Conservation (phyloP, 2,888 invertebrate species). For the Tetanocera ferruginea region DNA sequence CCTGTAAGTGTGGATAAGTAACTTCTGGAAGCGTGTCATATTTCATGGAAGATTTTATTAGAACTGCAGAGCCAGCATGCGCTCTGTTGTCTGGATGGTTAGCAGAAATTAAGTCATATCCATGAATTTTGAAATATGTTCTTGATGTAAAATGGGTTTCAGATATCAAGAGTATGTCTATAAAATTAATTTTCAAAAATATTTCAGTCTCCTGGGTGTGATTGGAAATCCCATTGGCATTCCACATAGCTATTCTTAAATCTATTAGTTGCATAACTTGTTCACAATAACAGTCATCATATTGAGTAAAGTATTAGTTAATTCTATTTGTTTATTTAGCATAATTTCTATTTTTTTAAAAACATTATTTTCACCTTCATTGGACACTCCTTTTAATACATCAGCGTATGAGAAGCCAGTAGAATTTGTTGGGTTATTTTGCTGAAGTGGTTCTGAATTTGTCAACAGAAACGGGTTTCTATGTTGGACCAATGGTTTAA, state of each 20-base stretch:
- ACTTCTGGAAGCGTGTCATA: conserved; percentile 5
- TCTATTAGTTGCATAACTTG: background rate
- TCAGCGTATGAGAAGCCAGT: no score
- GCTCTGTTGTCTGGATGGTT: conserved; percentile 23
- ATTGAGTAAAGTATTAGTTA: background rate
- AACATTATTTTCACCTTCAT: background rate
- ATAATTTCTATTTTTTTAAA: no score
- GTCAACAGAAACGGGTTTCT: no score
- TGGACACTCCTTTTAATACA: no score
- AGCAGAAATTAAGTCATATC: background rate
- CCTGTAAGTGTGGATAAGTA: background rate
- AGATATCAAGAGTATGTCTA: no score
- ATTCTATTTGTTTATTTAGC: no score
- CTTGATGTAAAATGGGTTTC: no score
- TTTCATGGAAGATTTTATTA: conserved; percentile 15
- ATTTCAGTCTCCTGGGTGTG: no score
- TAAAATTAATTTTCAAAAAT: no score
- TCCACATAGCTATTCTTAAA: background rate
- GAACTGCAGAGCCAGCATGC: conserved; percentile 23
- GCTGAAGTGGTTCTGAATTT: no score
- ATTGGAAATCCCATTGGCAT: conserved; percentile 3
- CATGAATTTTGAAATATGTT: background rate
- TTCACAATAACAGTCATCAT: background rate
- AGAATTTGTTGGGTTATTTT: no score
- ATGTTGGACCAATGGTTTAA: no score